Conservation (phyloP, 2,888 invertebrate genomes). For the Pyrgus malvae region DNA sequence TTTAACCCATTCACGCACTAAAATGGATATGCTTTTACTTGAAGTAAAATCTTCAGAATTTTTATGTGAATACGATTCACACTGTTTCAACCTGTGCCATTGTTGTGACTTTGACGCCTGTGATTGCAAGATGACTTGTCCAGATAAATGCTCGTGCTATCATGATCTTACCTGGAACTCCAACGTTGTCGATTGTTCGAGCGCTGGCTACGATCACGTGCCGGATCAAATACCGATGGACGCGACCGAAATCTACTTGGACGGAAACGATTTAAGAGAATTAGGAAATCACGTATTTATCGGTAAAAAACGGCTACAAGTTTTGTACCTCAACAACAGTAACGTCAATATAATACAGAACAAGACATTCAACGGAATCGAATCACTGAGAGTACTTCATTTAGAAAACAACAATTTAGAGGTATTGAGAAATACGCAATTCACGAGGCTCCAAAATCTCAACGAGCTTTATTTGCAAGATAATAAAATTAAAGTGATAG, state of each 20-base stretch:
- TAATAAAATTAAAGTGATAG: conserved; percentile 87
- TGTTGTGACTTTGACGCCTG: conserved; percentile 96
- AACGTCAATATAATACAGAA: conserved; percentile 89
- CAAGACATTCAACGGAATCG: conserved; percentile 91
- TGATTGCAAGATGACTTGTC: conserved; percentile 96
- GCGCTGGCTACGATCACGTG: conserved; percentile 87
- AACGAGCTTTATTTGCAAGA: conserved; percentile 89
- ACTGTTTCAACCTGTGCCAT: conserved; percentile 93
- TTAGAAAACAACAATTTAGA: conserved; percentile 89
- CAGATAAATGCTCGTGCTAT: conserved; percentile 92
- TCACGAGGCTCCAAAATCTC: conserved; percentile 87
- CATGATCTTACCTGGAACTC: conserved; percentile 93
- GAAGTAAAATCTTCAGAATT: conserved; percentile 89
- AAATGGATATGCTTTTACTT: conserved; percentile 83
- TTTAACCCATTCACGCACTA: conserved; percentile 85
- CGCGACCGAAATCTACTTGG: conserved; percentile 92
- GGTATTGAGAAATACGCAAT: conserved; percentile 88
- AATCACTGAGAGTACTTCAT: conserved; percentile 87
- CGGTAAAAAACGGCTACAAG: conserved; percentile 90
- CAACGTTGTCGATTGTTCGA: conserved; percentile 92
- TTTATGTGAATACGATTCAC: conserved; percentile 90
- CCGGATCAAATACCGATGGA: conserved; percentile 93
- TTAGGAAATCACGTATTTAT: conserved; percentile 93
- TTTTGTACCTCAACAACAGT: conserved; percentile 90
- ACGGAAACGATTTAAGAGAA: conserved; percentile 90